phyloP scores from a whole-genome alignment of 2,888 invertebrate species.

The Cotesia congregata region DNA sequence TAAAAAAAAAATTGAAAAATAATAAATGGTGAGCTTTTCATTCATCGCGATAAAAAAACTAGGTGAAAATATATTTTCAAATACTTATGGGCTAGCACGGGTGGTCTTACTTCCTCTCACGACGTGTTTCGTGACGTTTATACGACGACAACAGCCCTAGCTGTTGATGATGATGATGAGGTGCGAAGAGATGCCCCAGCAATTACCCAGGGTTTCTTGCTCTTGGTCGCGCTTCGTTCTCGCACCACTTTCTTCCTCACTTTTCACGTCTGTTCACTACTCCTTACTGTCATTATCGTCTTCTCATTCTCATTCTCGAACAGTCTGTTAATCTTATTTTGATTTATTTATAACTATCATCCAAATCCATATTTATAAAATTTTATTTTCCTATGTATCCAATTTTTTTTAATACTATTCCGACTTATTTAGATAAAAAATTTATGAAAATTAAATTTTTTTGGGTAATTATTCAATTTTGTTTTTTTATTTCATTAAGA shows the following conservation, averaged over 20 bases:
- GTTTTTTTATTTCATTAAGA: no score
- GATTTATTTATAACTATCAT: constrained; percentile 15
- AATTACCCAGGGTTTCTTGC: constrained; percentile 59
- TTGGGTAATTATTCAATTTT: no score
- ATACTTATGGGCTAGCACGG: constrained; percentile 49
- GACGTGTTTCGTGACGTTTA: constrained; percentile 33
- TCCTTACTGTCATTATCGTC: constrained; percentile 37
- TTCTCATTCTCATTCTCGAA: constrained; percentile 41
- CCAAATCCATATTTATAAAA: background rate
- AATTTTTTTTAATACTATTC: no score
- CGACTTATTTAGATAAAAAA: no score
- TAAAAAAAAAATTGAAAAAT: background rate
- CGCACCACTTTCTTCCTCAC: constrained; percentile 33
- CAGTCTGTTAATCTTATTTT: background rate
- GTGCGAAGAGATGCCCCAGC: constrained; percentile 70
- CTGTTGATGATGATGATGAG: constrained; percentile 70
- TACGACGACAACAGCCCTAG: constrained; percentile 58
- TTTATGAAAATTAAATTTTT: no score
- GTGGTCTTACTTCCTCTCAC: constrained; percentile 53
- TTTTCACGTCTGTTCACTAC: constrained; percentile 27
- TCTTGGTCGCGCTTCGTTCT: constrained; percentile 37
- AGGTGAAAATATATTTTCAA: constrained; percentile 30
- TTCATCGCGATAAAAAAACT: constrained; percentile 22
- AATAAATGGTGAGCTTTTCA: constrained; percentile 15
- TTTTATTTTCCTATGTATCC: no score